These are phyloP conservation scores for Sterrhoptilus dennistouni DNA, from an alignment of 2,113 vertebrate species.

Conservation along the genomic window DNA sequence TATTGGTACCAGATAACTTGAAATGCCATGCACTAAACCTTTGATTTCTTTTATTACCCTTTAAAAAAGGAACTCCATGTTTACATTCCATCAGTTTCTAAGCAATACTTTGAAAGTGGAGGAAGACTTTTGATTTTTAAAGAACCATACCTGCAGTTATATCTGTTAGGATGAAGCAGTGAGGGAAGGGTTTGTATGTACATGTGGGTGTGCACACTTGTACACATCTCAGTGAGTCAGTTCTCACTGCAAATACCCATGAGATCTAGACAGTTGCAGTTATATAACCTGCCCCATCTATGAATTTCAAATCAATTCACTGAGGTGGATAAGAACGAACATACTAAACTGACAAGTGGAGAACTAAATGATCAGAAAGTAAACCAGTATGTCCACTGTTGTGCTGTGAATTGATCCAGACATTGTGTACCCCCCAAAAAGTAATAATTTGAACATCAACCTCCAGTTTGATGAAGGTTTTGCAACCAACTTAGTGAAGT, in stretches of 20 bases:
- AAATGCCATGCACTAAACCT: neutral
- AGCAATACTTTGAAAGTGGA: neutral
- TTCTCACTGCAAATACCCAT: neutral
- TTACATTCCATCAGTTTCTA: neutral
- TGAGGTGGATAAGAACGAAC: neutral
- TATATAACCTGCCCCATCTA: slow-evolving; percentile 21
- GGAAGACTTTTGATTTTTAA: neutral
- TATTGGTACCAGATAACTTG: neutral
- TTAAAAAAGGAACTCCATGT: neutral
- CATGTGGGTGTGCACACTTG: neutral
- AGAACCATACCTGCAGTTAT: neutral
- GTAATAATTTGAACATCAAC: neutral
- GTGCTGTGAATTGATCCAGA: neutral
- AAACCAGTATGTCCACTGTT: neutral
- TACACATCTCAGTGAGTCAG: slow-evolving; percentile 17
- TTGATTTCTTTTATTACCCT: neutral
- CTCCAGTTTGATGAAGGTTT: neutral
- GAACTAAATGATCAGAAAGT: neutral
- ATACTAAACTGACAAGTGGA: neutral
- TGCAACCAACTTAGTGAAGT: neutral
- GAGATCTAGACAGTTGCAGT: slow-evolving; percentile 11
- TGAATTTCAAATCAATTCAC: slow-evolving; percentile 39
- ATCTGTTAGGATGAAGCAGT: neutral
- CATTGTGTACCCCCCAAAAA: neutral
- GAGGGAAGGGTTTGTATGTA: neutral